Evolutionary conservation across 2,113 vertebrate genomes (phyloP).

Genomic region (Morone chrysops): DNA sequence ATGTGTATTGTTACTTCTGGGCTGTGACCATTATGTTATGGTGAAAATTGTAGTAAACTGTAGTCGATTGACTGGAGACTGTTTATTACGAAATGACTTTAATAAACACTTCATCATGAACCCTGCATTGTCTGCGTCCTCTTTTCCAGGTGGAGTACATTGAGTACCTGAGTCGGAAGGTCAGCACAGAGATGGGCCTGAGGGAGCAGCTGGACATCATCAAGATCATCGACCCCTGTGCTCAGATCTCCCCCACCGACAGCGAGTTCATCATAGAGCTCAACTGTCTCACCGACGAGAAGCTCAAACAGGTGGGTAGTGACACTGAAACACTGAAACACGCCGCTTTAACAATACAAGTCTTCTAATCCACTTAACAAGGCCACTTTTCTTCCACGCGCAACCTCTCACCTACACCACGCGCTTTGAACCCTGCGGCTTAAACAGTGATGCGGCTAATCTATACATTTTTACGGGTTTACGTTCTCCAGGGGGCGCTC

Average conservation of each 20-base stretch:
- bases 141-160: slow-evolving; percentile 96
- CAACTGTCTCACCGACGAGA: slow-evolving; percentile 98
- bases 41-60: too few relatives aligned
- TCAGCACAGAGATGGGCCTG: slow-evolving; percentile 99
- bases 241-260: slow-evolving; percentile 98
- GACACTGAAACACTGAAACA: not conserved
- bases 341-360: not conserved
- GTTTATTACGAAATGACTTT: too few relatives aligned
- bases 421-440: too few relatives aligned
- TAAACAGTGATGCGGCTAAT: too few relatives aligned
- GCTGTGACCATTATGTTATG: too few relatives aligned
- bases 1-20: too few relatives aligned
- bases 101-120: too few relatives aligned
- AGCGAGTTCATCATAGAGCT: slow-evolving; percentile 99
- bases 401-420: not conserved
- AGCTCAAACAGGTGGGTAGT: slow-evolving; percentile 93
- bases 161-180: slow-evolving; percentile 97
- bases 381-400: not conserved
- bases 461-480: too few relatives aligned
- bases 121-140: not conserved
- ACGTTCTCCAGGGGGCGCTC: too few relatives aligned
- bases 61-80: too few relatives aligned
- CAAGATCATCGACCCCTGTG: slow-evolving; percentile 98
- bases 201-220: slow-evolving; percentile 99
- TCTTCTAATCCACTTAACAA: too few relatives aligned